Evolutionary conservation across 2,888 invertebrate genomes (phyloP).

Genomic region (Microchrysa polita): DNA sequence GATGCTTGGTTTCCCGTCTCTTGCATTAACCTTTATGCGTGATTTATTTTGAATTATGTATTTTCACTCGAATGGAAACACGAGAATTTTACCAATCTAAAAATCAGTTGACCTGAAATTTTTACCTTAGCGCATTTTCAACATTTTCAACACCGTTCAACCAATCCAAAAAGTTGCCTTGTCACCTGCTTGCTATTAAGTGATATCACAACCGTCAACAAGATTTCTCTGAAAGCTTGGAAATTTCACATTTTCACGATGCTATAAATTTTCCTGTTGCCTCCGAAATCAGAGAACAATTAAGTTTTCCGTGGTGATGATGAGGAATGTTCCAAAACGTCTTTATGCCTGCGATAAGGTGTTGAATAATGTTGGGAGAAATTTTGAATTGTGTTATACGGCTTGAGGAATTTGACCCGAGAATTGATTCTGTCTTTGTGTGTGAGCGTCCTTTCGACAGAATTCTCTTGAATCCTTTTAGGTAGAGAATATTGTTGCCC

Average conservation of each 20-base stretch:
- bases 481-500: background rate
- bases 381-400: background rate
- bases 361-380: background rate
- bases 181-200: conserved; percentile 8
- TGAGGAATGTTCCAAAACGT: background rate
- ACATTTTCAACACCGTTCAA: too few species aligned
- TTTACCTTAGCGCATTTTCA: background rate
- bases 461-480: background rate
- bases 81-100: too few species aligned
- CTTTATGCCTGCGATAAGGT: background rate
- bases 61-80: background rate
- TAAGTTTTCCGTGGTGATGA: background rate
- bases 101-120: too few species aligned
- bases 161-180: background rate
- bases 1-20: background rate
- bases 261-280: conserved; percentile 15
- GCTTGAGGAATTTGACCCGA: background rate
- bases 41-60: conserved; percentile 16
- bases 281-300: conserved; percentile 3
- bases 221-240: background rate
- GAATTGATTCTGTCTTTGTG: background rate
- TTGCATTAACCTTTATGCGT: conserved; percentile 10
- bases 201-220: conserved; percentile 1
- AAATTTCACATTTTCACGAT: background rate
- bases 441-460: background rate